phyloP scores from a whole-genome alignment of 2,113 vertebrate species.

The Panthera tigris region DNA sequence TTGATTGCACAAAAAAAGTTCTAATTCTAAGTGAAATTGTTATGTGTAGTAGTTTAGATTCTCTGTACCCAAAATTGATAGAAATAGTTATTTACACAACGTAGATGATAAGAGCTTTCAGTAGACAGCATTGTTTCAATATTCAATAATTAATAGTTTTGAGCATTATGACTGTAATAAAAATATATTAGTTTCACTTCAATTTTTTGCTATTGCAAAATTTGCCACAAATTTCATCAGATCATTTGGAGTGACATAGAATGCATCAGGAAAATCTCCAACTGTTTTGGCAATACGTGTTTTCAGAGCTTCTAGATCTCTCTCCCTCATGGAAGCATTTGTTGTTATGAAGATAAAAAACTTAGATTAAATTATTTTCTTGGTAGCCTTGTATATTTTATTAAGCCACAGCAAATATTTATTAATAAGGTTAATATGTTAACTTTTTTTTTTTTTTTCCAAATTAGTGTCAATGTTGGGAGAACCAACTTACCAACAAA shows the following conservation, averaged over 20 bases:
- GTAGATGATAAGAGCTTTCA: not conserved
- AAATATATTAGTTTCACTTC: constrained; percentile 61
- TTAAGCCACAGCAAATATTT: not conserved
- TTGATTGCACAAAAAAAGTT: not conserved
- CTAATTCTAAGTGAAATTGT: not conserved
- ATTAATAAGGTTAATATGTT: not conserved
- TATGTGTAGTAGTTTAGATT: not conserved
- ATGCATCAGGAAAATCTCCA: not conserved
- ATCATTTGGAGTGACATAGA: constrained; percentile 27
- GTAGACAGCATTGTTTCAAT: not conserved
- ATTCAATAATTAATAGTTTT: not conserved
- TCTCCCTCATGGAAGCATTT: not conserved
- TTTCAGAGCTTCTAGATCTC: not conserved
- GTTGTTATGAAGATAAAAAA: constrained; percentile 13
- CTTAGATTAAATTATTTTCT: not conserved
- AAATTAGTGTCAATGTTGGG: constrained; percentile 10
- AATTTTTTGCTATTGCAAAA: constrained; percentile 53
- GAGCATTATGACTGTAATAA: not conserved
- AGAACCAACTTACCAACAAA: not conserved
- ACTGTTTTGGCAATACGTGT: not conserved
- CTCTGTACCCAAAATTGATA: not conserved
- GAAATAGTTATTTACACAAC: constrained; percentile 4
- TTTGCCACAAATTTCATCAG: constrained; percentile 63
- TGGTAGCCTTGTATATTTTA: not conserved
- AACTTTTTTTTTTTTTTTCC: constrained; percentile 19